Conservation (phyloP, 2,888 invertebrate genomes). For the Nyleta sp. region DNA sequence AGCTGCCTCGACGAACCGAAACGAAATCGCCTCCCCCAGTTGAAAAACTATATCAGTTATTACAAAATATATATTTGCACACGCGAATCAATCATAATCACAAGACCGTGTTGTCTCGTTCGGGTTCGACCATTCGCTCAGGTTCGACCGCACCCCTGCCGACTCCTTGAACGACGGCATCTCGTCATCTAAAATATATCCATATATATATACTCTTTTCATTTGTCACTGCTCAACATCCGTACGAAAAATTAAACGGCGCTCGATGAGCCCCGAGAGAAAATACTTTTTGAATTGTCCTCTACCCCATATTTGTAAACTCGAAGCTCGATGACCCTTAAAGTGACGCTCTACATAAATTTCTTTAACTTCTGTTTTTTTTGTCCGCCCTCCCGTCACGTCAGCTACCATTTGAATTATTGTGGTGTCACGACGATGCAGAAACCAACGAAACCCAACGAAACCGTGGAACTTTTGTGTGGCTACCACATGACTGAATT, state of each 20-base stretch:
- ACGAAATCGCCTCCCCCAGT: conserved; percentile 1
- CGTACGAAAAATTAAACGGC: conserved; percentile 38
- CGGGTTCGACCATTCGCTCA: too few relatives aligned
- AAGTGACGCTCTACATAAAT: conserved; percentile 18
- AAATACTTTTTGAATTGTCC: conserved; percentile 48
- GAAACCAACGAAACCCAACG: conserved; percentile 37
- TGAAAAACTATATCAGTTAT: conserved; percentile 48
- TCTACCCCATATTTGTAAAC: conserved; percentile 54
- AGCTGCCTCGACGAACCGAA: conserved; percentile 23
- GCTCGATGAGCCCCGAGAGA: conserved; percentile 28
- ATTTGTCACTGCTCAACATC: conserved; percentile 25
- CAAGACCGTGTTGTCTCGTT: conserved; percentile 18
- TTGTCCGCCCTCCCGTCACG: background rate
- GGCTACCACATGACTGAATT: conserved; percentile 60
- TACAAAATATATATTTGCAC: conserved; percentile 57
- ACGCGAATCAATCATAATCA: conserved; percentile 51
- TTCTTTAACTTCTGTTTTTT: background rate
- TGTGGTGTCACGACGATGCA: conserved; percentile 54
- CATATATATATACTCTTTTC: background rate
- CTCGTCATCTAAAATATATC: background rate
- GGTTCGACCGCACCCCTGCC: too few relatives aligned
- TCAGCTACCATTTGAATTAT: conserved; percentile 43
- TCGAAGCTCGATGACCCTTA: conserved; percentile 64
- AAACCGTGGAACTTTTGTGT: conserved; percentile 28
- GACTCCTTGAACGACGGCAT: too few relatives aligned